A percentile compares a stretch with the other conserved stretches of the same genome.
phyloP scores from a whole-genome alignment of 2,113 vertebrate genomes.

The Saguinus midas region DNA sequence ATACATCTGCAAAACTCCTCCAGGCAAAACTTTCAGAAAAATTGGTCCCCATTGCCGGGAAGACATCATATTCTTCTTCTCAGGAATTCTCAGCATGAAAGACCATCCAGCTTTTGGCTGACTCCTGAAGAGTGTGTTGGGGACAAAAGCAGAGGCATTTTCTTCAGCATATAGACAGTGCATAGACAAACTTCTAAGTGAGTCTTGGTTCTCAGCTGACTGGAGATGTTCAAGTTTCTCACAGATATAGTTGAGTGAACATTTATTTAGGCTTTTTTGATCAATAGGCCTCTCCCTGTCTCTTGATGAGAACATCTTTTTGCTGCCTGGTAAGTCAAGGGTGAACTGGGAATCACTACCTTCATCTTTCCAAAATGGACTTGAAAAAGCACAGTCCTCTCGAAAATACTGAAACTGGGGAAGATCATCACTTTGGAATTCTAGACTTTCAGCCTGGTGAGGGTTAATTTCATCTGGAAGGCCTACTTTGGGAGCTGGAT shows the following conservation, averaged over 20 bases:
- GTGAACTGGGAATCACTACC: slow-evolving; percentile 81
- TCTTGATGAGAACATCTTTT: slow-evolving; percentile 78
- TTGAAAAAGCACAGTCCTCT: slow-evolving; percentile 89
- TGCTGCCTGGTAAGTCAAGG: slow-evolving; percentile 78
- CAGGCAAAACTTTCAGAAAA: slow-evolving; percentile 90
- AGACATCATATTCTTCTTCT: slow-evolving; percentile 99
- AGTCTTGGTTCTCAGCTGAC: slow-evolving; percentile 76
- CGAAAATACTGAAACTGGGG: slow-evolving; percentile 83
- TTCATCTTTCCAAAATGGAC: slow-evolving; percentile 92
- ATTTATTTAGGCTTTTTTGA: slow-evolving; percentile 90
- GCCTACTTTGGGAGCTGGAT: neutral
- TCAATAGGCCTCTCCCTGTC: slow-evolving; percentile 74
- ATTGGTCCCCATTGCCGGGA: slow-evolving; percentile 98
- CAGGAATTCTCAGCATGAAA: slow-evolving; percentile 96
- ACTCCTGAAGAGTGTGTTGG: slow-evolving; percentile 88
- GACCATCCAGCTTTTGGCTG: slow-evolving; percentile 91
- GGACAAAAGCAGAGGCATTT: slow-evolving; percentile 80
- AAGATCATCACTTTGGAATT: neutral
- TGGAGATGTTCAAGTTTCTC: slow-evolving; percentile 90
- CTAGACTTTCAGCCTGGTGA: slow-evolving; percentile 48
- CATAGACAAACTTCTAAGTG: slow-evolving; percentile 26
- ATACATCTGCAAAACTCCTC: slow-evolving; percentile 95
- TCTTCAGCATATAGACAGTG: slow-evolving; percentile 54
- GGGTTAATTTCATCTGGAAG: slow-evolving; percentile 29
- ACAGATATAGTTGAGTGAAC: slow-evolving; percentile 91